phyloP scores from a whole-genome alignment of 2,797 vertebrate species.

The Syndactyla subalaris region DNA sequence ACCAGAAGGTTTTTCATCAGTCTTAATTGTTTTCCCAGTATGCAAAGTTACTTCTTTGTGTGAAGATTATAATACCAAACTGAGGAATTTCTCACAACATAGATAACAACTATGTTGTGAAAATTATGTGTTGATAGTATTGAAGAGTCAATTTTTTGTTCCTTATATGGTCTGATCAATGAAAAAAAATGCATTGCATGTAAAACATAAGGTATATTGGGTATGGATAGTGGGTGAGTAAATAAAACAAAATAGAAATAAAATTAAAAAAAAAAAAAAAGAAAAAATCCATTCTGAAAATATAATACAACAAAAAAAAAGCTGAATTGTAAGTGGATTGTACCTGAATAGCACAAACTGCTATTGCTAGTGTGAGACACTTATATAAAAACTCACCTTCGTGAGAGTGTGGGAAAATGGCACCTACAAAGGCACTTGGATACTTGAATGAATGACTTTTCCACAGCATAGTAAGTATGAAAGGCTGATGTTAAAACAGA shows the following conservation, averaged over 20 bases:
- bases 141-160: not conserved
- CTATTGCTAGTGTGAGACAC: rapidly evolving
- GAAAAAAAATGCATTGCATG: not conserved
- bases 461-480: not conserved
- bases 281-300: not conserved
- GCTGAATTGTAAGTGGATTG: not conserved
- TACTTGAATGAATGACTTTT: not conserved
- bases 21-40: not conserved
- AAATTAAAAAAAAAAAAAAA: too few species aligned
- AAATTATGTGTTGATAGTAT: not conserved
- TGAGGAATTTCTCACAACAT: not conserved
- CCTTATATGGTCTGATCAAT: not conserved
- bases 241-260: not conserved
- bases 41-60: not conserved
- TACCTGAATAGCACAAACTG: not conserved
- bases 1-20: not conserved
- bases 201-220: not conserved
- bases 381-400: not conserved
- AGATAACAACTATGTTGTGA: not conserved
- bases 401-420: not conserved
- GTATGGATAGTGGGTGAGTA: not conserved
- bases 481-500: not conserved
- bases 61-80: not conserved
- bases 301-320: not conserved
- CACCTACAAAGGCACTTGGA: not conserved